Evolutionary conservation across 2,888 invertebrate genomes (phyloP).

Genomic region (Diloba caeruleocephala): DNA sequence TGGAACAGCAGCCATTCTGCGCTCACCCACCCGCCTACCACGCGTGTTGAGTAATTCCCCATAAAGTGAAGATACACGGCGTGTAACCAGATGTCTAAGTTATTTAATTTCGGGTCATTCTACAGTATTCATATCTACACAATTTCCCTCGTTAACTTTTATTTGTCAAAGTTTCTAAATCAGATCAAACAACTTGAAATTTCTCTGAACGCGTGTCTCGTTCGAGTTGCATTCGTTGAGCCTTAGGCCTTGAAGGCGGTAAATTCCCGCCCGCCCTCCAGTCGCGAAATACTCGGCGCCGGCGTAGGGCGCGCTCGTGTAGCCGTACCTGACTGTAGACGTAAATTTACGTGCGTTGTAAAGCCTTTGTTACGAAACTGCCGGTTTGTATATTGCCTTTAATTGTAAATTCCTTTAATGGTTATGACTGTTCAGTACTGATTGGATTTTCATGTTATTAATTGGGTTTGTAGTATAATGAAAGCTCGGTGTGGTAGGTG

Average conservation of each 20-base stretch:
- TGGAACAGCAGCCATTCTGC: too few species aligned
- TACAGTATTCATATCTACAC: too few species aligned
- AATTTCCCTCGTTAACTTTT: too few species aligned
- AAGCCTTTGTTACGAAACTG: conserved; percentile 43
- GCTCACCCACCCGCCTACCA: too few species aligned
- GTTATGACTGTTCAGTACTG: conserved; percentile 1
- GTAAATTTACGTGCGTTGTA: conserved; percentile 13
- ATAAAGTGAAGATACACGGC: too few species aligned
- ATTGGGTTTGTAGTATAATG: conserved; percentile 3
- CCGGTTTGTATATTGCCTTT: conserved; percentile 46
- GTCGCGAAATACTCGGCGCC: conserved; percentile 45
- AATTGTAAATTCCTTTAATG: conserved; percentile 16
- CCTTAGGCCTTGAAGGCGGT: conserved; percentile 41
- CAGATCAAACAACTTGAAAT: too few species aligned
- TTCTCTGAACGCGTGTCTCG: not conserved
- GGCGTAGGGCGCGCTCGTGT: conserved; percentile 45
- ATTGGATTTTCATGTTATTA: conserved; percentile 14
- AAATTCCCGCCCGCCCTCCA: conserved; percentile 56
- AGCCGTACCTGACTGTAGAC: conserved; percentile 8
- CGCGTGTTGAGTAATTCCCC: too few species aligned
- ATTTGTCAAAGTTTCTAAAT: not conserved
- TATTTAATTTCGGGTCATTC: too few species aligned
- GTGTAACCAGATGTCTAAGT: too few species aligned
- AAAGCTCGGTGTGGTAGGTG: conserved; percentile 8
- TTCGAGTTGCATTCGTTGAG: conserved; percentile 54